Evolutionary conservation across 2,113 vertebrate species (phyloP).

Genomic region (Ochotona curzoniae): DNA sequence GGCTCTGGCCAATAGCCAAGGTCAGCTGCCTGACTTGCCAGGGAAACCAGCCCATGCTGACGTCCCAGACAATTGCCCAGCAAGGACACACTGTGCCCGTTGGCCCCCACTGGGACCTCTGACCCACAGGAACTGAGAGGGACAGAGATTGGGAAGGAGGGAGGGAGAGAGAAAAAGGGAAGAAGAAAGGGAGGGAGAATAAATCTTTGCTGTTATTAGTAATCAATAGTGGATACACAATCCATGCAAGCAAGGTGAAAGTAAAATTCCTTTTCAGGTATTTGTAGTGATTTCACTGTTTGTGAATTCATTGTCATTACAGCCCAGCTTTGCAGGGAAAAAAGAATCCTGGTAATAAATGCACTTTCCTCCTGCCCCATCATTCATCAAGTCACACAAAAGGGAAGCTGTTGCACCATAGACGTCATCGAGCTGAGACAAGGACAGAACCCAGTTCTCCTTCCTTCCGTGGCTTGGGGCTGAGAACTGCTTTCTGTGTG

Average conservation of each 20-base stretch:
- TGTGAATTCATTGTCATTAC: conserved; percentile 4
- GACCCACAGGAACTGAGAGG: not conserved
- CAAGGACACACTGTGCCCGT: not conserved
- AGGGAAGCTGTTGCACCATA: not conserved
- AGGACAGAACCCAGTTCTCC: not conserved
- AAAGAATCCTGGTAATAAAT: too few relatives aligned
- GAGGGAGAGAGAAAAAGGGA: too few relatives aligned
- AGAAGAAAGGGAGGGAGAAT: not conserved
- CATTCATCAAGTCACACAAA: not conserved
- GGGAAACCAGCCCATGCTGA: not conserved
- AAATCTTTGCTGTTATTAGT: not conserved
- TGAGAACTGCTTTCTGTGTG: not conserved
- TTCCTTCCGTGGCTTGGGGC: not conserved
- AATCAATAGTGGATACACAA: not conserved
- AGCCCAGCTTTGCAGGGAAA: not conserved
- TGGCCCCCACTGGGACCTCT: not conserved
- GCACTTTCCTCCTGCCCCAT: too few relatives aligned
- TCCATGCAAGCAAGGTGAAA: not conserved
- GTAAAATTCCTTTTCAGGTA: not conserved
- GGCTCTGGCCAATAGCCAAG: not conserved
- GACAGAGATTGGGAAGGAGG: too few relatives aligned
- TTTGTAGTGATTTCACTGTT: conserved; percentile 43
- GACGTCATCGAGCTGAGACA: not conserved
- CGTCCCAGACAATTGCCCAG: not conserved
- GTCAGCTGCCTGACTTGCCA: not conserved